phyloP scores from a whole-genome alignment of 2,797 vertebrate species.

The Tauraco hartlaubi region DNA sequence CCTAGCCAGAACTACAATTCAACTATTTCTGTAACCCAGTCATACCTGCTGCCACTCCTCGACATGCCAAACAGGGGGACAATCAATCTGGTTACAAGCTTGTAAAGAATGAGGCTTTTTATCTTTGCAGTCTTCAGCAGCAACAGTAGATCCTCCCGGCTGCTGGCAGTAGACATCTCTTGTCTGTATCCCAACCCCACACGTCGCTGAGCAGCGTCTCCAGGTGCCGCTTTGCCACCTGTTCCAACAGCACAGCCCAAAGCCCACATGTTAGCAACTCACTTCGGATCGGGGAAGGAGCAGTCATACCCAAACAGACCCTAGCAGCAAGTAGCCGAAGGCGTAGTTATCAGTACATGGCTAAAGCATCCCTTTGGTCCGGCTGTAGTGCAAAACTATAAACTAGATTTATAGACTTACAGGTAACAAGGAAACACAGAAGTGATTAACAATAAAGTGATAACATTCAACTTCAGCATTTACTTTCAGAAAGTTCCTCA shows the following conservation, averaged over 20 bases:
- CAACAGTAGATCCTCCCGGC: slow-evolving; percentile 65
- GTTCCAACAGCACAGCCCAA: background rate
- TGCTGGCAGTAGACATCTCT: slow-evolving; percentile 86
- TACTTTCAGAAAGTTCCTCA: background rate
- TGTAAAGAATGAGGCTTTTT: slow-evolving; percentile 85
- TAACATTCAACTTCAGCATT: background rate
- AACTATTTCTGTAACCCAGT: background rate
- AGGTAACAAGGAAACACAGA: slow-evolving; percentile 21
- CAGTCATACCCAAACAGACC: too few relatives aligned
- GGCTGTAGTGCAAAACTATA: background rate
- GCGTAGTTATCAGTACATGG: fast-evolving
- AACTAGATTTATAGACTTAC: background rate
- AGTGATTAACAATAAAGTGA: background rate
- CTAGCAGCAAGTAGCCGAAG: background rate
- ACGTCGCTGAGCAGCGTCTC: slow-evolving; percentile 89
- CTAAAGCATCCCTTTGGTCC: background rate
- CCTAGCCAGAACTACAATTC: background rate
- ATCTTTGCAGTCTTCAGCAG: slow-evolving; percentile 79
- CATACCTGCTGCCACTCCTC: slow-evolving; percentile 91
- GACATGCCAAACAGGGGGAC: slow-evolving; percentile 88
- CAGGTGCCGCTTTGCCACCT: slow-evolving; percentile 89
- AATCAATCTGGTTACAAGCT: slow-evolving; percentile 91
- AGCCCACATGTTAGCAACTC: background rate
- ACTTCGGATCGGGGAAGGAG: fast-evolving
- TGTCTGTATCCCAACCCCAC: slow-evolving; percentile 91